A percentile compares a stretch with the other conserved stretches of the same genome.
Evolutionary conservation across 2,888 invertebrate genomes (phyloP).

Genomic region (Habroteleia sp.): DNA sequence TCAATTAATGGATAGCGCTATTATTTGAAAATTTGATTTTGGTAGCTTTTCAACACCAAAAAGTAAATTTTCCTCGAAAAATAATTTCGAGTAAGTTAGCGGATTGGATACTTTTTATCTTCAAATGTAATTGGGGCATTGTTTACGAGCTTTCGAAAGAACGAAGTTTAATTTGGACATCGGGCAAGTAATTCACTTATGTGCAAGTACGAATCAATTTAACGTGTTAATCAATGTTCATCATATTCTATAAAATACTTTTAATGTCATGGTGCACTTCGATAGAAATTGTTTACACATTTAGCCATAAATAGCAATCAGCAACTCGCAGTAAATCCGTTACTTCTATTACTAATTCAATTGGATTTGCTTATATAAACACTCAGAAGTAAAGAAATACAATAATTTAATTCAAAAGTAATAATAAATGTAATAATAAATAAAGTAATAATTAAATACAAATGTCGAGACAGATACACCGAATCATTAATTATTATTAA

Average conservation of each 20-base stretch:
- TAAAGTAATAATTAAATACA: no score
- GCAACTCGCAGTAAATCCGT: neutral
- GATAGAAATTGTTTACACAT: conserved; percentile 11
- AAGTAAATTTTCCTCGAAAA: conserved; percentile 10
- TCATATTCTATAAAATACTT: conserved; percentile 12
- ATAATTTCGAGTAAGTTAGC: conserved; percentile 7
- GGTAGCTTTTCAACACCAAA: conserved; percentile 5
- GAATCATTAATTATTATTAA: no score
- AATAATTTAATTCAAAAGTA: no score
- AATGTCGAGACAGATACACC: no score
- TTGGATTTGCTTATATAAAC: no score
- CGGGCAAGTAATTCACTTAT: conserved; percentile 18
- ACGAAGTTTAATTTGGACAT: conserved; percentile 27
- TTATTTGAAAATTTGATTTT: conserved; percentile 6
- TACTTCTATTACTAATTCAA: no score
- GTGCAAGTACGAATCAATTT: conserved; percentile 13
- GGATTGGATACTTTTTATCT: conserved; percentile 25
- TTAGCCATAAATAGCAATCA: conserved; percentile 3
- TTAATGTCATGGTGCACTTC: neutral
- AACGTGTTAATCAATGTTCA: conserved; percentile 22
- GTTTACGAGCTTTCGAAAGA: conserved; percentile 20
- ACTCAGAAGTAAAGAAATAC: no score
- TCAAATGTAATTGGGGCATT: conserved; percentile 29
- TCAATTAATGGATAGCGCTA: conserved; percentile 2
- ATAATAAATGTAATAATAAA: no score